A percentile compares a stretch with the other conserved stretches of the same genome.
Evolutionary conservation across 1,140 invertebrate genomes (phyloP).

Genomic region (Antheraea mylitta): DNA sequence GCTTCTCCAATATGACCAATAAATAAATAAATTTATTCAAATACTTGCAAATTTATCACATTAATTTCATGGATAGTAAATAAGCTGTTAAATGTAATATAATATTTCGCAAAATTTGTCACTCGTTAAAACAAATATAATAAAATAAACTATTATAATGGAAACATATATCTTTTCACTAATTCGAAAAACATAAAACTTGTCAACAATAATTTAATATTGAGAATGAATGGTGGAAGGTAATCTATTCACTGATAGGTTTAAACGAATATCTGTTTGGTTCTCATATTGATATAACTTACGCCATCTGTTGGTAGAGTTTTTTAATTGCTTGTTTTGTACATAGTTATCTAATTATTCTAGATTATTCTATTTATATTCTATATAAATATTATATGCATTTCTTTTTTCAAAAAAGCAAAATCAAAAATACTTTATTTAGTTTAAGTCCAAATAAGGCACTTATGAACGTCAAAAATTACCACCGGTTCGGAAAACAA

Average conservation of each 20-base stretch:
- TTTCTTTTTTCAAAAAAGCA: no score
- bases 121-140: constrained; percentile 15
- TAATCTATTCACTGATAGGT: not conserved
- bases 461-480: no score
- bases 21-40: constrained; percentile 62
- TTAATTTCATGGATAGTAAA: constrained; percentile 35
- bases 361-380: no score
- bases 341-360: no score
- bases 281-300: not conserved
- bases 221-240: constrained; percentile 3
- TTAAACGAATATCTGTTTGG: not conserved
- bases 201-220: constrained; percentile 7
- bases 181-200: not conserved
- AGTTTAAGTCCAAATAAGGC: no score
- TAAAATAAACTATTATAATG: constrained; percentile 6
- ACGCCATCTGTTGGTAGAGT: not conserved
- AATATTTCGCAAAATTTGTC: constrained; percentile 9
- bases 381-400: no score
- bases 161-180: constrained; percentile 11
- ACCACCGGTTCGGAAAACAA: no score
- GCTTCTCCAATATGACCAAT: constrained; percentile 50
- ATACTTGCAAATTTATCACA: constrained; percentile 47
- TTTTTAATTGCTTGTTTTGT: no score
- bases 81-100: constrained; percentile 16
- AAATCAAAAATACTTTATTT: no score